phyloP scores from a whole-genome alignment of 2,888 invertebrate species.

The Cheilosia grossa region DNA sequence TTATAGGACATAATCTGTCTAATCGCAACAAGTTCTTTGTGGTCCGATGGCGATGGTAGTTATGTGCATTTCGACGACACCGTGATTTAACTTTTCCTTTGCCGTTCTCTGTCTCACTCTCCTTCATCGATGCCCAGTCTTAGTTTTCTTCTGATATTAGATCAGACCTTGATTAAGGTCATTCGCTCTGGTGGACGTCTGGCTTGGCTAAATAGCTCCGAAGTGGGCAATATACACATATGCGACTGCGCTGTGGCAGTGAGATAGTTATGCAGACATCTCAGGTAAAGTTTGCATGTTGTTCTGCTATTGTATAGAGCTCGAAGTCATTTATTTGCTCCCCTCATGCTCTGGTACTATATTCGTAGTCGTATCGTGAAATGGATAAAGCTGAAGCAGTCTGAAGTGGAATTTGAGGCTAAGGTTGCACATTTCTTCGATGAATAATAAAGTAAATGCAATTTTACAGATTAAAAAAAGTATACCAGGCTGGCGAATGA shows the following conservation, averaged over 20 bases:
- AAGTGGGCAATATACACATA: conserved; percentile 22
- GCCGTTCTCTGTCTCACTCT: neutral
- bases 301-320: conserved; percentile 18
- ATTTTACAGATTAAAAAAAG: conserved; percentile 39
- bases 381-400: conserved; percentile 25
- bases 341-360: conserved; percentile 11
- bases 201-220: conserved; percentile 55
- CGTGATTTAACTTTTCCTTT: conserved; percentile 47
- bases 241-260: conserved; percentile 23
- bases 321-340: conserved; percentile 49
- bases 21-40: conserved; percentile 70
- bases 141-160: conserved; percentile 63
- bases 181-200: conserved; percentile 73
- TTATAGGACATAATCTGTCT: conserved; percentile 68
- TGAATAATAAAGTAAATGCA: conserved; percentile 48
- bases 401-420: conserved; percentile 32
- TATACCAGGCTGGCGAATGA: neutral
- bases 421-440: conserved; percentile 46
- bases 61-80: conserved; percentile 49
- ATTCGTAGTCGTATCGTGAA: conserved; percentile 5
- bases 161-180: conserved; percentile 74
- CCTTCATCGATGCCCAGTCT: neutral
- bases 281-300: conserved; percentile 53
- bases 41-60: conserved; percentile 53
- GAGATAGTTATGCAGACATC: conserved; percentile 40